Evolutionary conservation across 2,888 invertebrate species (phyloP).

Genomic region (Tinea semifulvella): DNA sequence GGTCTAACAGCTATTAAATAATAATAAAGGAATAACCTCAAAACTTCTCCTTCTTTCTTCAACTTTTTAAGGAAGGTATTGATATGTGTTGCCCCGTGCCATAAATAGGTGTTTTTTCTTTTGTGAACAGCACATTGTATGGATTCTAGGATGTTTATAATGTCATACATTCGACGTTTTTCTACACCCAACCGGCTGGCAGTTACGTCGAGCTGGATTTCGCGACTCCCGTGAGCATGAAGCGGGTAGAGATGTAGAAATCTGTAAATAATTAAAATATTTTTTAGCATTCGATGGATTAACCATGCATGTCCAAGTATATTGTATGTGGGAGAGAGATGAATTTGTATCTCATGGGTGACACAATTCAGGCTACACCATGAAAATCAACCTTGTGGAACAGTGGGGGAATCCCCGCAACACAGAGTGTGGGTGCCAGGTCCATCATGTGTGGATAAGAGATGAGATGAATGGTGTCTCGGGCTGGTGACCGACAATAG

Average conservation of each 20-base stretch:
- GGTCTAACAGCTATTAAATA: too few relatives aligned
- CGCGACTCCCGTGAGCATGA: conserved; percentile 51
- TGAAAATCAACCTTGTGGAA: too few relatives aligned
- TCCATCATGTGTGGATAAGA: too few relatives aligned
- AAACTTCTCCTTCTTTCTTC: conserved; percentile 65
- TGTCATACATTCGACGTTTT: conserved; percentile 76
- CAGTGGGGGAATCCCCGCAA: too few relatives aligned
- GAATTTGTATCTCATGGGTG: too few relatives aligned
- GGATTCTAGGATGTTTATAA: conserved; percentile 77
- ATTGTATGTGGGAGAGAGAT: too few relatives aligned
- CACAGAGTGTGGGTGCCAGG: too few relatives aligned
- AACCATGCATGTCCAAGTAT: too few relatives aligned
- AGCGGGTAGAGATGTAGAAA: conserved; percentile 66
- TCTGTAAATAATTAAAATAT: conserved; percentile 32
- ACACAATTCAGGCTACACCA: too few relatives aligned
- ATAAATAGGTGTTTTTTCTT: conserved; percentile 73
- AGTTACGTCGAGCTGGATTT: conserved; percentile 71
- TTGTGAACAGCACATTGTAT: conserved; percentile 74
- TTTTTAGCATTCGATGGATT: background rate
- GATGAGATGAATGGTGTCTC: too few relatives aligned
- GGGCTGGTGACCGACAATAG: too few relatives aligned
- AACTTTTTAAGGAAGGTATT: conserved; percentile 67
- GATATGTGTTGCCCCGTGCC: conserved; percentile 74
- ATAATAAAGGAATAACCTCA: too few relatives aligned
- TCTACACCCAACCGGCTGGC: conserved; percentile 71